Conservation (phyloP, 2,888 invertebrate species). For the Dexiosoma caninum region DNA sequence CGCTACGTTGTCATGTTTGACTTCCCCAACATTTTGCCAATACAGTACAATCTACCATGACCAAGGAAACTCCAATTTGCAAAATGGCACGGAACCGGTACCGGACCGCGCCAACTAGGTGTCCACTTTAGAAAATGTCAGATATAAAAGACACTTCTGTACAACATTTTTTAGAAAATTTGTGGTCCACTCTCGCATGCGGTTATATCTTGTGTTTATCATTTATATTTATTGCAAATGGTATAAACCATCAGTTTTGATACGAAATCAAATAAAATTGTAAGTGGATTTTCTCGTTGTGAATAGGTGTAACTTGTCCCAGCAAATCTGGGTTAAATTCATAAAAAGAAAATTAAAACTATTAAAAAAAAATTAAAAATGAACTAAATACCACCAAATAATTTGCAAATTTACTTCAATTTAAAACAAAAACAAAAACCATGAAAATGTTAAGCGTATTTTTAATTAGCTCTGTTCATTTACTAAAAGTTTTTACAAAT, state of each 20-base stretch:
- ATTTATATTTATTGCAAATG: conserved; percentile 39
- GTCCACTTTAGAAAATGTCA: no score
- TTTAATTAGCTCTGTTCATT: no score
- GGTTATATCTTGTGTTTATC: conserved; percentile 25
- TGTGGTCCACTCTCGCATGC: neutral
- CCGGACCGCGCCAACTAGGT: no score
- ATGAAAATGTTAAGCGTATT: conserved; percentile 9
- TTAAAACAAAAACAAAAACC: conserved; percentile 5
- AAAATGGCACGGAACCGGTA: no score
- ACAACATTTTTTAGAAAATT: no score
- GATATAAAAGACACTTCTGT: no score
- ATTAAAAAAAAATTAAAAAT: conserved; percentile 18
- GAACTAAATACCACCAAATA: conserved; percentile 28
- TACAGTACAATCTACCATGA: no score
- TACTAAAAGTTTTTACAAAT: no score
- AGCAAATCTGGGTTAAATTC: conserved; percentile 60
- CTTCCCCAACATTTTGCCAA: no score
- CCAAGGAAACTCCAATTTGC: no score
- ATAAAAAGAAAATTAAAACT: conserved; percentile 51
- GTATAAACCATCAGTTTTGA: conserved; percentile 49
- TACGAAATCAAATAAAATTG: conserved; percentile 47
- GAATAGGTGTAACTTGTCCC: conserved; percentile 46
- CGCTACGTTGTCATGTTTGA: no score
- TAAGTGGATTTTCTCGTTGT: conserved; percentile 66
- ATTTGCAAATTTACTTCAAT: conserved; percentile 37